A percentile compares a stretch with the other conserved stretches of the same genome.
These are phyloP conservation scores for Stenopsyche tienmushanensis DNA, from an alignment of 1,140 invertebrate species.

Conservation along the genomic window DNA sequence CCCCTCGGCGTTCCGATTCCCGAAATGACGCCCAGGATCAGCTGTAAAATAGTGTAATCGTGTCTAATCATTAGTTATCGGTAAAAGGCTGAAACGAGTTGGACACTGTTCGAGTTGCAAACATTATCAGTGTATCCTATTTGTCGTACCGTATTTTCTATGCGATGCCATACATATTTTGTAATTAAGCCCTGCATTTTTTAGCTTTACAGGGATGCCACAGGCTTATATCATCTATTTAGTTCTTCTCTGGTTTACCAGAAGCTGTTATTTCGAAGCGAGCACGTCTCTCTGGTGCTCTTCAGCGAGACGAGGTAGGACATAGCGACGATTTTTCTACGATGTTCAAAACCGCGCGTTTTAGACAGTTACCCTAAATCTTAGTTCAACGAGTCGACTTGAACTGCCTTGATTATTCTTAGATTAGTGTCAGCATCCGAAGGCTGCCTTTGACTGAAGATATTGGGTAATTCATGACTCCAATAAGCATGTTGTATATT, in stretches of 20 bases:
- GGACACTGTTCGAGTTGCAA: neutral
- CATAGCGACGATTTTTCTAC: neutral
- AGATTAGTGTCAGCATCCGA: neutral
- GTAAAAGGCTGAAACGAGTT: neutral
- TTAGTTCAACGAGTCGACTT: too few species aligned
- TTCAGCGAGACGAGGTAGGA: neutral
- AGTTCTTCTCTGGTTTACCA: too few species aligned
- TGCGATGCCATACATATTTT: slow-evolving; percentile 29
- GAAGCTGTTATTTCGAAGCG: neutral
- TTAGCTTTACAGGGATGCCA: neutral
- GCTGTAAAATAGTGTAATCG: neutral
- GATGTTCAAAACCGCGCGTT: neutral
- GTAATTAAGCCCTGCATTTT: slow-evolving; percentile 18
- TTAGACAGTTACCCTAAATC: too few species aligned
- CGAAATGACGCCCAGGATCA: slow-evolving; percentile 49
- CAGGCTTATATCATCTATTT: neutral
- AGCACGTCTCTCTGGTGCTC: neutral
- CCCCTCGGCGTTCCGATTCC: slow-evolving; percentile 48
- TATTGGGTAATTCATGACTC: slow-evolving; percentile 16
- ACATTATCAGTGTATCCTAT: too few species aligned
- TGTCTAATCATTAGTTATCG: slow-evolving; percentile 3
- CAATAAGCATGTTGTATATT: slow-evolving; percentile 18
- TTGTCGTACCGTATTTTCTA: neutral
- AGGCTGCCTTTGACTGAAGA: slow-evolving; percentile 16
- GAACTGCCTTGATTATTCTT: neutral